A percentile compares a stretch with the other conserved stretches of the same genome.
These are phyloP conservation scores for Rhopalosiphum padi DNA, from an alignment of 1,140 invertebrate species.

Conservation along the genomic window DNA sequence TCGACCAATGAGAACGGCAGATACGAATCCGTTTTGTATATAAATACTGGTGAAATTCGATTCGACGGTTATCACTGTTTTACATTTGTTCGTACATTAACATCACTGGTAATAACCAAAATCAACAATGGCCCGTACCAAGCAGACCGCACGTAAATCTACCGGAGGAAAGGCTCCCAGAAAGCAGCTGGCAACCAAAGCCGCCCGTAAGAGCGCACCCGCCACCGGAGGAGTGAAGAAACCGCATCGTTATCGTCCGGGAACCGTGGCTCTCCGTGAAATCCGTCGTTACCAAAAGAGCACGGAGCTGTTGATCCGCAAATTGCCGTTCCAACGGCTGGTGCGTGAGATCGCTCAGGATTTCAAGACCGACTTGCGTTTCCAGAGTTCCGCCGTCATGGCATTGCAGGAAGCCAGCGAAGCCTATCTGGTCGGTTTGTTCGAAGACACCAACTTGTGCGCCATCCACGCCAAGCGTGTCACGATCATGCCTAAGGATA, in stretches of 20 bases:
- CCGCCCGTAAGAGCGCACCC: conserved; percentile 63
- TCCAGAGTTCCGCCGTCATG: conserved; percentile 78
- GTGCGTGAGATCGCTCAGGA: conserved; percentile 64
- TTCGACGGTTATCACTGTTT: too few relatives aligned
- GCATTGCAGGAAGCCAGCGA: conserved; percentile 51
- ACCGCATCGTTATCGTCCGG: background rate
- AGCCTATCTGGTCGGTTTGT: too few relatives aligned
- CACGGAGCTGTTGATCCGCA: conserved; percentile 81
- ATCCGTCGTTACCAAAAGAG: conserved; percentile 87
- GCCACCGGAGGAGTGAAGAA: too few relatives aligned
- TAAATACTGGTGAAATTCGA: too few relatives aligned
- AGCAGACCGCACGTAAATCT: background rate
- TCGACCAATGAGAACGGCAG: too few relatives aligned
- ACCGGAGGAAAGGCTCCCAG: background rate
- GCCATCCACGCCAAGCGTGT: too few relatives aligned
- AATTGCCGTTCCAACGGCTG: conserved; percentile 63
- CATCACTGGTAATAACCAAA: too few relatives aligned
- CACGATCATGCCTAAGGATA: too few relatives aligned
- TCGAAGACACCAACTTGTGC: too few relatives aligned
- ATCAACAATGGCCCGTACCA: background rate
- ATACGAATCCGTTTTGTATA: too few relatives aligned
- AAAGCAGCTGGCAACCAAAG: conserved; percentile 66
- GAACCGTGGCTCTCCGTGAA: conserved; percentile 67
- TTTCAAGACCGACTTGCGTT: conserved; percentile 76
- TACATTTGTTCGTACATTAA: too few relatives aligned